phyloP scores from a whole-genome alignment of 2,113 vertebrate genomes.

The Urocynchramus pylzowi region DNA sequence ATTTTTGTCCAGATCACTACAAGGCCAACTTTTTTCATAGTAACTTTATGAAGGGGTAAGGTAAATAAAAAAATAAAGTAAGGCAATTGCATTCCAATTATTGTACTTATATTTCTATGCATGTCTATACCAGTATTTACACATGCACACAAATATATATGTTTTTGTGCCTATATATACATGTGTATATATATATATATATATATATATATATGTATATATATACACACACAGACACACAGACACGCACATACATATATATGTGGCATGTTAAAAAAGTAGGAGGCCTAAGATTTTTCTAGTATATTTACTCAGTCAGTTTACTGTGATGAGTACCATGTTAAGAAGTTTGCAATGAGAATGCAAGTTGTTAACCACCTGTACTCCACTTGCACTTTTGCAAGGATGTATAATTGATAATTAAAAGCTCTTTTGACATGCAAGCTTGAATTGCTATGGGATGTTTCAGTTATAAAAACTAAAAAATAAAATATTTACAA shows the following conservation, averaged over 20 bases:
- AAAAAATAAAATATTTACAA: neutral
- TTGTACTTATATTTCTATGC: neutral
- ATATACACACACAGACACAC: neutral
- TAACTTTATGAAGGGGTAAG: neutral
- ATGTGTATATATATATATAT: too few species aligned
- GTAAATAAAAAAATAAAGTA: neutral
- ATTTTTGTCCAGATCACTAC: neutral
- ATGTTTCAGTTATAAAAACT: neutral
- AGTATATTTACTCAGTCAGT: neutral
- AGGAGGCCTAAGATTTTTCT: neutral
- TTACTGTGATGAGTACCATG: neutral
- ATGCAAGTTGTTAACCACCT: neutral
- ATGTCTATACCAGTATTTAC: neutral
- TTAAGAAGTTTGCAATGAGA: neutral
- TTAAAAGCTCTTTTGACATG: neutral
- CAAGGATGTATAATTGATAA: neutral
- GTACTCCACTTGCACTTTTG: neutral
- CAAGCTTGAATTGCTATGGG: neutral
- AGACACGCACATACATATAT: neutral
- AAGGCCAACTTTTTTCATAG: neutral
- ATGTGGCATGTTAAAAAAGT: neutral
- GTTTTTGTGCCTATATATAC: neutral
- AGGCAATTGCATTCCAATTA: neutral
- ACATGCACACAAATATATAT: neutral
- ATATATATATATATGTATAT: too few species aligned